These are phyloP conservation scores for Heliconius hortense DNA, from an alignment of 2,888 invertebrate genomes.

Conservation along the genomic window DNA sequence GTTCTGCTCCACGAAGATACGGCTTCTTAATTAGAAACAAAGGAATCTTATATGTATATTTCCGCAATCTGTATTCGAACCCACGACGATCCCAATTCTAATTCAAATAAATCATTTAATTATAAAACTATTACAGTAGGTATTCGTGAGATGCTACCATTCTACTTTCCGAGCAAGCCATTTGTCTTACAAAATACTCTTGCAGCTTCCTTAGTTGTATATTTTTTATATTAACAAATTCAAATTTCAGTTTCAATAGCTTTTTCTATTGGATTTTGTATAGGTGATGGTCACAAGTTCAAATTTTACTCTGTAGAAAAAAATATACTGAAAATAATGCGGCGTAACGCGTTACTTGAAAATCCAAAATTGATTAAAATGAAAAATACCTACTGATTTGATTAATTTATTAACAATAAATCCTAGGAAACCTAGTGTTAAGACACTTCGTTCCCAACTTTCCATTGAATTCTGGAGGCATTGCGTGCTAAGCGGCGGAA, in stretches of 20 bases:
- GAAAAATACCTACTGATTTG: too few relatives aligned
- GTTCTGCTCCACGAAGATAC: too few relatives aligned
- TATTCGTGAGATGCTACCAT: slow-evolving; percentile 2
- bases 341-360: too few relatives aligned
- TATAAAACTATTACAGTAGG: slow-evolving; percentile 9
- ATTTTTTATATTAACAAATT: slow-evolving; percentile 37
- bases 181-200: slow-evolving; percentile 37
- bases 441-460: too few relatives aligned
- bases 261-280: background rate
- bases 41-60: too few relatives aligned
- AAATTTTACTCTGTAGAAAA: background rate
- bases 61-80: background rate
- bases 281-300: background rate
- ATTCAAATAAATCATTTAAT: slow-evolving; percentile 10
- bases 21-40: too few relatives aligned
- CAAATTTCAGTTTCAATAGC: slow-evolving; percentile 32
- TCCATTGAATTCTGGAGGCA: too few relatives aligned
- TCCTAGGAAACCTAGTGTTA: too few relatives aligned
- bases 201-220: slow-evolving; percentile 36
- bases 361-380: too few relatives aligned
- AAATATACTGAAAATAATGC: background rate
- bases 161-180: slow-evolving; percentile 14
- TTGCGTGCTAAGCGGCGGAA: too few relatives aligned
- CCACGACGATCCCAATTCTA: background rate
- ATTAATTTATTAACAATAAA: too few relatives aligned